A percentile compares a stretch with the other conserved stretches of the same genome.
phyloP scores from a whole-genome alignment of 2,797 vertebrate genomes.

The Crenichthys baileyi region DNA sequence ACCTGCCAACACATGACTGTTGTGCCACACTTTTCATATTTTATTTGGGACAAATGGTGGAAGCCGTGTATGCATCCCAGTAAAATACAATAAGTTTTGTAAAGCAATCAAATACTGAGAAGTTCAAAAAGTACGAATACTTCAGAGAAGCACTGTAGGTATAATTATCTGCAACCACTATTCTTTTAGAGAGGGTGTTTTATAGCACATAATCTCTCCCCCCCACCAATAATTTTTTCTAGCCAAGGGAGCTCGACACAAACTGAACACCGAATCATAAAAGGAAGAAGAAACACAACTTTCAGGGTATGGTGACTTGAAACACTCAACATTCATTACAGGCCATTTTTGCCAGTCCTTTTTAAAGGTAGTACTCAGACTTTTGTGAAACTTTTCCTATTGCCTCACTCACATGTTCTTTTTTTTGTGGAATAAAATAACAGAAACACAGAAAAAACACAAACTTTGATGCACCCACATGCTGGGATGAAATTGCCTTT shows the following conservation, averaged over 20 bases:
- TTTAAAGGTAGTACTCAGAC: background rate
- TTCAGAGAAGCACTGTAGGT: background rate
- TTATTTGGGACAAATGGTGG: background rate
- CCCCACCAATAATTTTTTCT: background rate
- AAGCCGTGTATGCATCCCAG: background rate
- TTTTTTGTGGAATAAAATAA: background rate
- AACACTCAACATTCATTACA: background rate
- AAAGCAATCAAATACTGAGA: background rate
- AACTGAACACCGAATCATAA: background rate
- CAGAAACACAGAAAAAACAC: slow-evolving; percentile 5
- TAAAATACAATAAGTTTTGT: background rate
- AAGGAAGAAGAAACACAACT: background rate
- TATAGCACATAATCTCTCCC: too few species aligned
- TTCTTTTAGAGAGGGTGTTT: background rate
- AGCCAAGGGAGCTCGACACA: background rate
- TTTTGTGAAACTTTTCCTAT: background rate
- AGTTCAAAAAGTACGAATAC: background rate
- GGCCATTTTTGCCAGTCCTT: too few species aligned
- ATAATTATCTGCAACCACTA: too few species aligned
- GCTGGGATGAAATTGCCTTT: slow-evolving; percentile 58
- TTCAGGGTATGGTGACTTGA: background rate
- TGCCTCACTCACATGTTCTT: slow-evolving; percentile 6
- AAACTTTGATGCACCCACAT: slow-evolving; percentile 61
- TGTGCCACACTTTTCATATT: background rate
- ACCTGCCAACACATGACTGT: too few species aligned